phyloP scores from a whole-genome alignment of 2,888 invertebrate species.

The Serrognathus titanus region DNA sequence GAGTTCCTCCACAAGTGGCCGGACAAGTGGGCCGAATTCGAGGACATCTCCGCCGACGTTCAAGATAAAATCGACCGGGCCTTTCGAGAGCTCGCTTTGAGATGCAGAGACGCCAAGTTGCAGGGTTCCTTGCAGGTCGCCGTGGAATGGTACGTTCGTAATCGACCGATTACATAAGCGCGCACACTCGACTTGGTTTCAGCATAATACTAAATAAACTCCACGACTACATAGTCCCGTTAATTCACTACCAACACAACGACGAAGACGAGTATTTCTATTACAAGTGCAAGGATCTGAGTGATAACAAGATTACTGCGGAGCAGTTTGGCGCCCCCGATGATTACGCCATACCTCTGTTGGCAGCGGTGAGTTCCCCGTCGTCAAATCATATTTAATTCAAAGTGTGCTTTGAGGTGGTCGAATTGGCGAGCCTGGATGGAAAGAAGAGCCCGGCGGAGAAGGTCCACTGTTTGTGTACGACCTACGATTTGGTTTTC shows the following conservation, averaged over 20 bases:
- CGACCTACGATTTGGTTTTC: slow-evolving; percentile 48
- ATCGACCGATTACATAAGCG: background rate
- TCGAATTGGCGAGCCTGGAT: slow-evolving; percentile 49
- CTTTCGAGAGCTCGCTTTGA: slow-evolving; percentile 2
- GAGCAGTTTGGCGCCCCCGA: slow-evolving; percentile 47
- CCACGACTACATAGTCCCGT: slow-evolving; percentile 42
- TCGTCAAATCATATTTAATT: background rate
- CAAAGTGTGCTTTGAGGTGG: slow-evolving; percentile 37
- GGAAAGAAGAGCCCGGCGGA: slow-evolving; percentile 45
- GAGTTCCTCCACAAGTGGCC: slow-evolving; percentile 8
- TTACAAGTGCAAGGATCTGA: slow-evolving; percentile 41
- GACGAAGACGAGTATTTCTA: slow-evolving; percentile 42
- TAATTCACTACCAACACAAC: slow-evolving; percentile 35
- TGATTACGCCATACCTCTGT: slow-evolving; percentile 44
- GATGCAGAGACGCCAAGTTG: background rate
- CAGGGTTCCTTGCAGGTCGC: slow-evolving; percentile 6
- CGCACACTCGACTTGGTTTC: background rate
- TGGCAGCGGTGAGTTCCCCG: slow-evolving; percentile 43
- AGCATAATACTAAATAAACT: slow-evolving; percentile 32
- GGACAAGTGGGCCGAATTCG: slow-evolving; percentile 10
- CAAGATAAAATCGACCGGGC: slow-evolving; percentile 10
- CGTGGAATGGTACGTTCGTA: slow-evolving; percentile 13
- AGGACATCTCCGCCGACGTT: slow-evolving; percentile 10
- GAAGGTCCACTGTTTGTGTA: slow-evolving; percentile 48
- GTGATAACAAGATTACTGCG: slow-evolving; percentile 40